Percentiles rank a stretch among this genome's conserved stretches.
Evolutionary conservation across 2,797 vertebrate species (phyloP).

Genomic region (Hoplostethus mediterraneus): DNA sequence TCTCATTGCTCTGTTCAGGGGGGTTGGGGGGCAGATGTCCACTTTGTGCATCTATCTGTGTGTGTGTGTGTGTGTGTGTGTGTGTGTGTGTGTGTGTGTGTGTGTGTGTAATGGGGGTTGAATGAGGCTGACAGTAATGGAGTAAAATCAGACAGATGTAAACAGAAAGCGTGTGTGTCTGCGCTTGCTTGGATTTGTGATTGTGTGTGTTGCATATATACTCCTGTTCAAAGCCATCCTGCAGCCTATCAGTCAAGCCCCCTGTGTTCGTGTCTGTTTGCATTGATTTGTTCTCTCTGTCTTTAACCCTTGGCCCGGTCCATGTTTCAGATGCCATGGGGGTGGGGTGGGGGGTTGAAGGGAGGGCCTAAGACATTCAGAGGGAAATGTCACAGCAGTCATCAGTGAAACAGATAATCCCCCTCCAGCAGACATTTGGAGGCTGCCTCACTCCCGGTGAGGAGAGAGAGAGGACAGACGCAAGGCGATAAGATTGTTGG

Average conservation of each 20-base stretch:
- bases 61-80: slow-evolving; percentile 14
- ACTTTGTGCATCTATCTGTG: slow-evolving; percentile 20
- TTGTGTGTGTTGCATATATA: slow-evolving; percentile 16
- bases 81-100: slow-evolving; percentile 14
- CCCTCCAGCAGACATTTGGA: slow-evolving; percentile 20
- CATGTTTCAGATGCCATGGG: slow-evolving; percentile 41
- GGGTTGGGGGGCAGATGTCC: slow-evolving; percentile 33
- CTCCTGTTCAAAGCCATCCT: slow-evolving; percentile 17
- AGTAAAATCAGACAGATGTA: slow-evolving; percentile 38
- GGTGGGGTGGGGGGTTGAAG: neutral
- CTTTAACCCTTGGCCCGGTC: slow-evolving; percentile 57
- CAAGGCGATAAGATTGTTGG: slow-evolving; percentile 31
- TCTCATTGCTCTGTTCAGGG: slow-evolving; percentile 48
- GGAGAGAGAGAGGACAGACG: slow-evolving; percentile 15
- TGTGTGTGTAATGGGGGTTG: slow-evolving; percentile 14
- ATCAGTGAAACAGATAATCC: slow-evolving; percentile 62
- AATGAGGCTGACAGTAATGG: slow-evolving; percentile 47
- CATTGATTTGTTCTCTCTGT: slow-evolving; percentile 61
- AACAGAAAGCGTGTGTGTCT: slow-evolving; percentile 8
- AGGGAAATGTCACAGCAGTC: slow-evolving; percentile 70
- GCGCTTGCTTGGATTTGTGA: slow-evolving; percentile 12
- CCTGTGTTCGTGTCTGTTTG: slow-evolving; percentile 41
- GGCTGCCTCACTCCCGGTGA: slow-evolving; percentile 1
- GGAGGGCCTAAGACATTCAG: slow-evolving; percentile 62
- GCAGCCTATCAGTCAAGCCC: slow-evolving; percentile 47